phyloP scores from a whole-genome alignment of 2,888 invertebrate genomes.

The Phyto melanocephala region DNA sequence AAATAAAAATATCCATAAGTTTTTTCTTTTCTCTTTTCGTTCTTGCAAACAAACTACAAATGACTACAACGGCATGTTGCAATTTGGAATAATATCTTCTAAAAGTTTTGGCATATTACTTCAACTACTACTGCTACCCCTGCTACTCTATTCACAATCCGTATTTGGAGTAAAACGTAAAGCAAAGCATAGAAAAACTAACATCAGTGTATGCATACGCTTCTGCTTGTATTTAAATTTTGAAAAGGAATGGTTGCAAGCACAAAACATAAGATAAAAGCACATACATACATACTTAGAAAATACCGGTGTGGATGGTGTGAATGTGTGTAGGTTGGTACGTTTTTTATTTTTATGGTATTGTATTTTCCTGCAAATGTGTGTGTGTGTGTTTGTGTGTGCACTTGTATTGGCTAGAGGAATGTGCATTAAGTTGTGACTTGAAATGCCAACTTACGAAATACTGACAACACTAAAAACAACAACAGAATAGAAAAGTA shows the following conservation, averaged over 20 bases:
- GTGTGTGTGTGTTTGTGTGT: no score
- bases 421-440: conserved; percentile 36
- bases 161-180: conserved; percentile 1
- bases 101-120: conserved; percentile 56
- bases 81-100: conserved; percentile 51
- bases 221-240: not conserved
- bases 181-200: conserved; percentile 16
- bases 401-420: conserved; percentile 8
- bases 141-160: conserved; percentile 1
- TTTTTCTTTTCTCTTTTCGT: conserved; percentile 1
- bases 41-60: conserved; percentile 48
- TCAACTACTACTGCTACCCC: no score
- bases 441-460: conserved; percentile 39
- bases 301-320: no score
- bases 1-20: conserved; percentile 35
- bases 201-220: not conserved
- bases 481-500: not conserved
- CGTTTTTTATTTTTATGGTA: no score
- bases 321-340: no score
- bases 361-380: not conserved
- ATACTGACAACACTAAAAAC: not conserved
- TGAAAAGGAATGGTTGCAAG: not conserved
- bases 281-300: no score
- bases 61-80: conserved; percentile 47
- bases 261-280: not conserved